Percentiles rank a stretch among this genome's conserved stretches.
Evolutionary conservation across 2,888 invertebrate genomes (phyloP).

Genomic region (Metallyticus violacea): DNA sequence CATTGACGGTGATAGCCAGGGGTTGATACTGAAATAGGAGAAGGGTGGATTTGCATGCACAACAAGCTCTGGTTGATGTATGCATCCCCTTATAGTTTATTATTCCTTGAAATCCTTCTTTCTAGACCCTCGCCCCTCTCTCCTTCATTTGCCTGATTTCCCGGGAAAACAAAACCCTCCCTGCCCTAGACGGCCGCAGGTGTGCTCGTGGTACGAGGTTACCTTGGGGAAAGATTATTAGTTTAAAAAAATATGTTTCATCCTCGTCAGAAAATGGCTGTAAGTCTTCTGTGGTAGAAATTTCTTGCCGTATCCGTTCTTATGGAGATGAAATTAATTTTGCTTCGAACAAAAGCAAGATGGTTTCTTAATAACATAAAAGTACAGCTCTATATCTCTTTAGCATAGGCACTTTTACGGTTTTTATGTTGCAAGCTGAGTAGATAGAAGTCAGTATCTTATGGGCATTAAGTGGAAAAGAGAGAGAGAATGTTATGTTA

Average conservation of each 20-base stretch:
- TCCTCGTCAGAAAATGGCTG: background rate
- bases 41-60: background rate
- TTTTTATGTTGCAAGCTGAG: too few relatives aligned
- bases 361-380: too few relatives aligned
- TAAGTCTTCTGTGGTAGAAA: background rate
- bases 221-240: conserved; percentile 6
- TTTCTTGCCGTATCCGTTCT: background rate
- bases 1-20: too few relatives aligned
- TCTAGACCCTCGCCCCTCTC: background rate
- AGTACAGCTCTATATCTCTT: too few relatives aligned
- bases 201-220: conserved; percentile 10
- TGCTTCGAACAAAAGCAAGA: background rate
- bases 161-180: conserved; percentile 25
- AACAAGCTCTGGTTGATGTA: background rate
- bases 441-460: too few relatives aligned
- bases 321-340: background rate
- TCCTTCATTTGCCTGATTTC: conserved; percentile 15
- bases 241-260: background rate
- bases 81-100: too few relatives aligned
- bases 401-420: too few relatives aligned
- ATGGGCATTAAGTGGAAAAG: too few relatives aligned
- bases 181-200: conserved; percentile 20
- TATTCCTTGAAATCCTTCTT: conserved; percentile 14
- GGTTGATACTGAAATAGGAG: too few relatives aligned
- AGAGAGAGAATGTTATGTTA: too few relatives aligned